Conservation (phyloP, 2,797 vertebrate genomes). For the Pangasius sanitwongsei region DNA sequence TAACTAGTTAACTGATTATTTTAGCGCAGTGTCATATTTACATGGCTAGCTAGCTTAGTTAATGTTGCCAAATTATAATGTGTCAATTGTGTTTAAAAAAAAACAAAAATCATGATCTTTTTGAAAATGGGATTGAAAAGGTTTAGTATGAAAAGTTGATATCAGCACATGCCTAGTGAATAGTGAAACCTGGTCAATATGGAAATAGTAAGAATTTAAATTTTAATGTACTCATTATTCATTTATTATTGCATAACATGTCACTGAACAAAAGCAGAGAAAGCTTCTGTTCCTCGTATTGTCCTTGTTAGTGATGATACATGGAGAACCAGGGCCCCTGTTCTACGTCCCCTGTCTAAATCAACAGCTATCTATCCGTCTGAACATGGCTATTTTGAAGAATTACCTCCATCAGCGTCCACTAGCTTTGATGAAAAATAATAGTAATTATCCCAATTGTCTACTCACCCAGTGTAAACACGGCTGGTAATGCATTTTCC, state of each 20-base stretch:
- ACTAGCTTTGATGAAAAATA: constrained; percentile 56
- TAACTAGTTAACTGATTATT: not conserved
- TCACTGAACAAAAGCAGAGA: not conserved
- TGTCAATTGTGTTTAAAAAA: not conserved
- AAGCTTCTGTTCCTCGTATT: not conserved
- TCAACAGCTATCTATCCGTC: constrained; percentile 26
- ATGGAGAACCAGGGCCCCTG: not conserved
- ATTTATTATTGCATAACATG: not conserved
- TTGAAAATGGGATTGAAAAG: not conserved
- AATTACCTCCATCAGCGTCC: constrained; percentile 51
- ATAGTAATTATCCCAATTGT: constrained; percentile 59
- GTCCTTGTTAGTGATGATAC: constrained; percentile 20
- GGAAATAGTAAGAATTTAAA: not conserved
- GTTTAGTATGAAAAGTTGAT: not conserved
- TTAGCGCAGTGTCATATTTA: not conserved
- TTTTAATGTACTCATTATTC: not conserved
- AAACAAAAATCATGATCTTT: not conserved
- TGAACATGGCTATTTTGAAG: constrained; percentile 41
- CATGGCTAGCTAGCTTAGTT: not conserved
- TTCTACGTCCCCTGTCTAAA: constrained; percentile 18
- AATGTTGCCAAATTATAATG: not conserved
- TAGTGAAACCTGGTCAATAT: not conserved
- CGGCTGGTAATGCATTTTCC: constrained; percentile 50
- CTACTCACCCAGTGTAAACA: constrained; percentile 46
- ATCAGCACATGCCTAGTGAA: too few relatives aligned